These are phyloP conservation scores for Pinctada fucata DNA, from an alignment of 2,888 invertebrate species.

Conservation along the genomic window DNA sequence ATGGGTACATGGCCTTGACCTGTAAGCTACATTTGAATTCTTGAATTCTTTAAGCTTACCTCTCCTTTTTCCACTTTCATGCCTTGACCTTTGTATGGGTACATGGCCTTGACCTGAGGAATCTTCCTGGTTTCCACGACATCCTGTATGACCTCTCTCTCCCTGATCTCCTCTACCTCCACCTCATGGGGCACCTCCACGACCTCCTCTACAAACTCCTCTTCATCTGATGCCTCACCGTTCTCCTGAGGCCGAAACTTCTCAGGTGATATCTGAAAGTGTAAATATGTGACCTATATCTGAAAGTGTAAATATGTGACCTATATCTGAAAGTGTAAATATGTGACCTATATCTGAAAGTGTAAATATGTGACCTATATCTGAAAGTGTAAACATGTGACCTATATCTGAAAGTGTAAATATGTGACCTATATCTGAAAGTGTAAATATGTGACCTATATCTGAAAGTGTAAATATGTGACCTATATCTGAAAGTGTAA, in stretches of 20 bases:
- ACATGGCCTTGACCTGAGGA: conserved; percentile 88
- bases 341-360: no score
- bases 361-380: no score
- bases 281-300: conserved; percentile 4
- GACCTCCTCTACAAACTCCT: conserved; percentile 81
- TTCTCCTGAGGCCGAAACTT: conserved; percentile 73
- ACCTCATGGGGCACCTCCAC: conserved; percentile 92
- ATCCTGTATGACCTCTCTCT: conserved; percentile 89
- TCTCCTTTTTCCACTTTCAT: conserved; percentile 95
- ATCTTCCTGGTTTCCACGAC: conserved; percentile 91
- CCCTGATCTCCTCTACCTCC: conserved; percentile 91
- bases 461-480: no score
- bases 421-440: no score
- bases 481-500: no score
- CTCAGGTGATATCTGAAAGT: conserved; percentile 70
- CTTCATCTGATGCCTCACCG: conserved; percentile 64
- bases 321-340: neutral
- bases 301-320: neutral
- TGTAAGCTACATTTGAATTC: no score
- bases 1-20: conserved; percentile 88
- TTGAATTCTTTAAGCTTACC: no score
- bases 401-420: no score
- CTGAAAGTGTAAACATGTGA: no score
- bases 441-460: no score
- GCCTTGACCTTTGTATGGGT: conserved; percentile 94